Percentiles rank a stretch among this genome's conserved stretches.
Evolutionary conservation across 2,888 invertebrate species (phyloP).

Genomic region (Drosophila stalkeri): DNA sequence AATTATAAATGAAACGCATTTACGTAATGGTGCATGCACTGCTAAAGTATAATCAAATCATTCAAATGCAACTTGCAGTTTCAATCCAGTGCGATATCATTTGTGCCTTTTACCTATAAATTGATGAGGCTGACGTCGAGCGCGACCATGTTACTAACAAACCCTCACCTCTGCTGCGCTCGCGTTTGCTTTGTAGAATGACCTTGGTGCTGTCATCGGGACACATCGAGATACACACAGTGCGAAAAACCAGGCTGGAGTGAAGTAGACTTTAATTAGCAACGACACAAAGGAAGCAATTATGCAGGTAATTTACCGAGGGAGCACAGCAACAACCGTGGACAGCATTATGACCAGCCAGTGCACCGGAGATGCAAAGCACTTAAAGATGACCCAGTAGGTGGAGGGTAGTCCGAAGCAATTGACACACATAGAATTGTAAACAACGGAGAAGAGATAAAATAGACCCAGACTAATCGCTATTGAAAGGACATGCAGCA

Average conservation of each 20-base stretch:
- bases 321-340: slow-evolving; percentile 91
- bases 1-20: slow-evolving; percentile 30
- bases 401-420: slow-evolving; percentile 94
- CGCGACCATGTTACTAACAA: slow-evolving; percentile 88
- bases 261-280: slow-evolving; percentile 10
- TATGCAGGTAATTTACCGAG: slow-evolving; percentile 88
- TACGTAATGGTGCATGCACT: slow-evolving; percentile 42
- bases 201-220: slow-evolving; percentile 92
- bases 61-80: slow-evolving; percentile 33
- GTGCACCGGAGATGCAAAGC: slow-evolving; percentile 90
- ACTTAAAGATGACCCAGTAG: slow-evolving; percentile 93
- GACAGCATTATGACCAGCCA: slow-evolving; percentile 93
- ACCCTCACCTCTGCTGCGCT: slow-evolving; percentile 87
- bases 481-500: slow-evolving; percentile 92
- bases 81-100: slow-evolving; percentile 39
- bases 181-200: slow-evolving; percentile 87
- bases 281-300: background rate
- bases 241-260: slow-evolving; percentile 89
- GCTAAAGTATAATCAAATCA: slow-evolving; percentile 26
- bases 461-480: slow-evolving; percentile 92
- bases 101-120: slow-evolving; percentile 87
- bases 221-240: slow-evolving; percentile 88
- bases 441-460: slow-evolving; percentile 93
- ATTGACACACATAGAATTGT: slow-evolving; percentile 92
- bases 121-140: slow-evolving; percentile 87